Percentiles rank a stretch among this genome's conserved stretches.
Conservation (phyloP, 1,140 invertebrate genomes). For the Eufriesea mexicana region DNA sequence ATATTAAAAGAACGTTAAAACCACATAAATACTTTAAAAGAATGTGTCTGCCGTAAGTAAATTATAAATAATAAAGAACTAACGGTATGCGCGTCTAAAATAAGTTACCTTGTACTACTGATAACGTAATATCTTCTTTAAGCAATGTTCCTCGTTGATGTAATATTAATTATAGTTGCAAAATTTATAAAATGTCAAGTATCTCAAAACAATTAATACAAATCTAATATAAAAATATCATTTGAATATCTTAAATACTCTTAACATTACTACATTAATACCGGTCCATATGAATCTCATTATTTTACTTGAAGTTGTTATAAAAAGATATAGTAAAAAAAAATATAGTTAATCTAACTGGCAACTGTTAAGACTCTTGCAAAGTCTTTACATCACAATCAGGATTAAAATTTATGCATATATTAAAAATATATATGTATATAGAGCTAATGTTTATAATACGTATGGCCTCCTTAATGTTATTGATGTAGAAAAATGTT, state of each 20-base stretch:
- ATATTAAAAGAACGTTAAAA: conserved; percentile 39
- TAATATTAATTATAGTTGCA: background rate
- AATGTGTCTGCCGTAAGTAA: background rate
- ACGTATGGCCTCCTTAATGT: background rate
- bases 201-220: background rate
- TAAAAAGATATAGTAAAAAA: conserved; percentile 23
- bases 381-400: conserved; percentile 1
- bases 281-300: conserved; percentile 30
- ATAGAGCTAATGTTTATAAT: conserved; percentile 25
- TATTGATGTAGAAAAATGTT: conserved; percentile 9
- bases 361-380: background rate
- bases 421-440: conserved; percentile 56
- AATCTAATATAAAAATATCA: conserved; percentile 37
- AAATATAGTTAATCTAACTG: conserved; percentile 29
- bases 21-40: conserved; percentile 31
- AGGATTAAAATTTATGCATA: conserved; percentile 43
- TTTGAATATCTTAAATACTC: conserved; percentile 11
- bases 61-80: conserved; percentile 25
- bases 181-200: conserved; percentile 8
- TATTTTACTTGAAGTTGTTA: background rate
- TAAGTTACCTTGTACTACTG: conserved; percentile 18
- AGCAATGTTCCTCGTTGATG: background rate
- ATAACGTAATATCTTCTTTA: background rate
- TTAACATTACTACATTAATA: conserved; percentile 30
- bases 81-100: background rate